A percentile compares a stretch with the other conserved stretches of the same genome.
These are phyloP conservation scores for Acleris cristana DNA, from an alignment of 2,888 invertebrate species.

Conservation along the genomic window DNA sequence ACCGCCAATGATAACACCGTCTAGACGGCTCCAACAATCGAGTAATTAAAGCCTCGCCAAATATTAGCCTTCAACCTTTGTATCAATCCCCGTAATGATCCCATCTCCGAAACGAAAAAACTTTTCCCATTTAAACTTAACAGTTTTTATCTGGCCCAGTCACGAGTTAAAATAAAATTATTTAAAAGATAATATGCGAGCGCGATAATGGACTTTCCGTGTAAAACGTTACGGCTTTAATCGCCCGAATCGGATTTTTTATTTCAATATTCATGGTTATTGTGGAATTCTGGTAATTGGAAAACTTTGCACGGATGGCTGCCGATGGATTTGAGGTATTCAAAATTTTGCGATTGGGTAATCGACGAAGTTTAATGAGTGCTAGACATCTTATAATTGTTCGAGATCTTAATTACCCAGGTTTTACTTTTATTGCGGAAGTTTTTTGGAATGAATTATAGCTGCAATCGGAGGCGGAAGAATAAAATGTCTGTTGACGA, in stretches of 20 bases:
- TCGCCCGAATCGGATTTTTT: conserved; percentile 20
- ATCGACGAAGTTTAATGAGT: conserved; percentile 36
- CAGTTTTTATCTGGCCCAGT: conserved; percentile 35
- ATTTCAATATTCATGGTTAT: conserved; percentile 33
- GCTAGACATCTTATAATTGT: conserved; percentile 29
- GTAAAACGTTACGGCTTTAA: conserved; percentile 27
- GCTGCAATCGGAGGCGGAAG: not conserved
- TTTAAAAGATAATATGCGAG: conserved; percentile 34
- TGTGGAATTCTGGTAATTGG: conserved; percentile 35
- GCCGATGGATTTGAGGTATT: conserved; percentile 23
- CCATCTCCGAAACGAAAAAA: conserved; percentile 28
- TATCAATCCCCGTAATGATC: conserved; percentile 24
- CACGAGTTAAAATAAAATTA: conserved; percentile 36
- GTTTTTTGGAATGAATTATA: conserved; percentile 13
- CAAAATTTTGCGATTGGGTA: conserved; percentile 27
- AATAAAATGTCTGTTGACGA: not conserved
- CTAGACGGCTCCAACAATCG: conserved; percentile 3
- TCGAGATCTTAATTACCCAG: conserved; percentile 27
- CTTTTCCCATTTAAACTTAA: conserved; percentile 37
- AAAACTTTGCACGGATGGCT: conserved; percentile 32
- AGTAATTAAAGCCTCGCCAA: conserved; percentile 11
- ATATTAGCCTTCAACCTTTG: conserved; percentile 13
- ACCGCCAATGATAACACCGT: not conserved
- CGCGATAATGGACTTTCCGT: conserved; percentile 29
- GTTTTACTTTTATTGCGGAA: conserved; percentile 27